Base-by-base conservation (phyloP, 2,888 invertebrate species). In the Xanthorhoe designata region DNA sequence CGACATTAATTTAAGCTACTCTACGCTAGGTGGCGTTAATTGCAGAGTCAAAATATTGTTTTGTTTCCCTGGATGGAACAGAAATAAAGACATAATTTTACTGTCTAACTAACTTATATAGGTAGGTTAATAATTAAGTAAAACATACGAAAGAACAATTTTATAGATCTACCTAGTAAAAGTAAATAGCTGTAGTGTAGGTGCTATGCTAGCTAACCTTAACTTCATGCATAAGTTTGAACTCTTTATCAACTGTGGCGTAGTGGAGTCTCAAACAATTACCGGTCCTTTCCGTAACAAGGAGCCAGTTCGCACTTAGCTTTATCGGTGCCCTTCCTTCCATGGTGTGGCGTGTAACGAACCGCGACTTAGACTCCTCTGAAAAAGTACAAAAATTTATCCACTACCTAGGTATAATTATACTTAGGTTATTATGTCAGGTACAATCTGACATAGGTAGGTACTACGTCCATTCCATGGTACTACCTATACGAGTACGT, bases 251-350 rank as follows among this genome's bases (percentile, higher is more conserved):
- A 47, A 90, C 81, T 8, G 89, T 89, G 49, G 90, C 87, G 55
- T 94, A 92, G 71, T 95, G 94, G 17, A 95, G 82, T 58, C 92
- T 83, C 68, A 96, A 87, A 66, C 90, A 92, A 73, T 92, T 94
- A 45, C 95, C 95, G 61, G 90, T 92, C 63, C 95, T 88, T 53
- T 94, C 93, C 57, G 83, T 82, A 1, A 92, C 81, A 45, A 95
- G 86, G 32, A 95, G 80, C 68, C 86, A 86, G 49, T 90, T 85
- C 9, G 92, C 94, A 0, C 87, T 83, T 68, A 94, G 72, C 29
- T 88, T 82, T 55, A 95, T 71, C 0, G 95, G 95, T 5, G 95
- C 93, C 51, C 94, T 88, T 1, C 95, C 95, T 80, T 93, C 91
- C 85, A 94, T 86, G 8, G 92, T 90, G 74, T 94, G 91, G 49